Percentiles rank a stretch among this genome's conserved stretches.
These are phyloP conservation scores for Odocoileus virginianus DNA, from an alignment of 2,113 vertebrate species.

Conservation along the genomic window DNA sequence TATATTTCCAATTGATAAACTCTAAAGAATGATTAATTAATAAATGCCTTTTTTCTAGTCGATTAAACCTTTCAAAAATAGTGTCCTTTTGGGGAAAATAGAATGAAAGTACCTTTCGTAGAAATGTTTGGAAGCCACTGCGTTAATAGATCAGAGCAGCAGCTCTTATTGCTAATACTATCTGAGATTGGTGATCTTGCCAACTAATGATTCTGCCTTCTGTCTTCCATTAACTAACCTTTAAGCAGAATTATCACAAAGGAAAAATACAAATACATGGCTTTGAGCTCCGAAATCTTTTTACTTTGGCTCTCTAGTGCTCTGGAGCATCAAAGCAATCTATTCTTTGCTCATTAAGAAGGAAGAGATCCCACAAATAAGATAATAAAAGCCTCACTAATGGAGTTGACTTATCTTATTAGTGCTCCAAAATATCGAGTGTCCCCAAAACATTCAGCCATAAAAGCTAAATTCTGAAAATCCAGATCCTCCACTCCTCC, in stretches of 20 bases:
- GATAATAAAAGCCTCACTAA: constrained; percentile 43
- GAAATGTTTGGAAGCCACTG: background rate
- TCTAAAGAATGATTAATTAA: constrained; percentile 15
- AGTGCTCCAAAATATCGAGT: constrained; percentile 40
- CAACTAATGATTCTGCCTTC: background rate
- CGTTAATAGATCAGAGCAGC: background rate
- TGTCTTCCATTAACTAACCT: constrained; percentile 25
- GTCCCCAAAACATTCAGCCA: constrained; percentile 16
- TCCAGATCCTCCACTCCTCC: background rate
- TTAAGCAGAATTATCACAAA: constrained; percentile 38
- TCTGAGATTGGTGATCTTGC: constrained; percentile 19
- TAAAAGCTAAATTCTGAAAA: constrained; percentile 35
- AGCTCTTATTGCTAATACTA: background rate
- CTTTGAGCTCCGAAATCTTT: constrained; percentile 17
- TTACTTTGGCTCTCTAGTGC: background rate
- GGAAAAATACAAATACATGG: background rate
- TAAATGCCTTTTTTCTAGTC: background rate
- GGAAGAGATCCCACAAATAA: constrained; percentile 20
- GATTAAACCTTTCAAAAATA: constrained; percentile 21
- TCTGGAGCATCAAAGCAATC: constrained; percentile 20
- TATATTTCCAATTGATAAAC: constrained; percentile 35
- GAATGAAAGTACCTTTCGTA: background rate
- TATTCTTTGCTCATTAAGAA: constrained; percentile 38
- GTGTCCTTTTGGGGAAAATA: background rate
- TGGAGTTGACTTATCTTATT: constrained; percentile 34